phyloP scores from a whole-genome alignment of 2,113 vertebrate species.

The Pangasianodon gigas region DNA sequence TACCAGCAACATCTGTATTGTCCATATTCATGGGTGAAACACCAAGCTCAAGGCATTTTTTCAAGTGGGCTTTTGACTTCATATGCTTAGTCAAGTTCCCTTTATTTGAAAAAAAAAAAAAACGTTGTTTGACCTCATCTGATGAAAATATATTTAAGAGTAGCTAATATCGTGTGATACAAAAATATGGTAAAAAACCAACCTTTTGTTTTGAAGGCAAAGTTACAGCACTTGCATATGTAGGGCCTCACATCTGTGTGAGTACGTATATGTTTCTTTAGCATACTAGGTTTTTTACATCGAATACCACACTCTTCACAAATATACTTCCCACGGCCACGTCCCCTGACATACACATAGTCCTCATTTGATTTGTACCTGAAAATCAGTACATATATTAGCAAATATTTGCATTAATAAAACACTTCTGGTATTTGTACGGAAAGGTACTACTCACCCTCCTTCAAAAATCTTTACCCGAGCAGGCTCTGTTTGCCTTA shows the following conservation, averaged over 20 bases:
- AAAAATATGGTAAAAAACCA: conserved; percentile 42
- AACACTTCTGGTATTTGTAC: background rate
- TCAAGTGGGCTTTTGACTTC: conserved; percentile 99
- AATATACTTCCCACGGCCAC: conserved; percentile 96
- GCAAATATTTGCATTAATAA: conserved; percentile 5
- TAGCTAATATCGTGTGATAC: background rate
- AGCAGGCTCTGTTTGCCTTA: conserved; percentile 86
- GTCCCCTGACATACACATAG: conserved; percentile 96
- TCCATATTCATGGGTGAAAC: conserved; percentile 92
- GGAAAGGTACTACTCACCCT: conserved; percentile 80
- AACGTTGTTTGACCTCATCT: background rate
- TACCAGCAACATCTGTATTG: conserved; percentile 90
- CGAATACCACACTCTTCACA: conserved; percentile 99
- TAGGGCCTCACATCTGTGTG: conserved; percentile 97
- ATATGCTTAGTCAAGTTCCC: conserved; percentile 99
- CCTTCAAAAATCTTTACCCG: conserved; percentile 99
- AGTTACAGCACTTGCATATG: conserved; percentile 96
- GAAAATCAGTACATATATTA: conserved; percentile 25
- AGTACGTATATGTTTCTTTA: conserved; percentile 97
- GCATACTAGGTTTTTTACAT: conserved; percentile 99
- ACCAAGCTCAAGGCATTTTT: conserved; percentile 96
- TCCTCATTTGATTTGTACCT: conserved; percentile 99
- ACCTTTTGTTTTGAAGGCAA: conserved; percentile 99
- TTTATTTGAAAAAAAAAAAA: conserved; percentile 55
- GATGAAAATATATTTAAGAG: background rate